phyloP scores from a whole-genome alignment of 1,140 invertebrate species.

The Drosophila albomicans region DNA sequence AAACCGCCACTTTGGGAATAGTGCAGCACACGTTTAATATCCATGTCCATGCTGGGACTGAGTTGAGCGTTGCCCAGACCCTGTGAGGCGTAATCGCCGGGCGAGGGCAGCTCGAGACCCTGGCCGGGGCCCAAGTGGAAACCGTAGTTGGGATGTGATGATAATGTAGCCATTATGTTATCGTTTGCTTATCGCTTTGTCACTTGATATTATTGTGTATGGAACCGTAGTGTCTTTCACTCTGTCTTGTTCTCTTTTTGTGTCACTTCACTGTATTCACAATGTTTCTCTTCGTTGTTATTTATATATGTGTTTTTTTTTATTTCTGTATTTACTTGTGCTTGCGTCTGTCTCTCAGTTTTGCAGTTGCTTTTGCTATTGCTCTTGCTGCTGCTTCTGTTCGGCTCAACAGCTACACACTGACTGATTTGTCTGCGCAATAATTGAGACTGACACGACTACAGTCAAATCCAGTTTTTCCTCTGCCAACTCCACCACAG shows the following conservation, averaged over 20 bases:
- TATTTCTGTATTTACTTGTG: constrained; percentile 11
- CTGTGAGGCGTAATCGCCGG: constrained; percentile 76
- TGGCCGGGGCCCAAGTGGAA: constrained; percentile 77
- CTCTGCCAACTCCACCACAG: constrained; percentile 20
- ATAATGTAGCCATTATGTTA: constrained; percentile 76
- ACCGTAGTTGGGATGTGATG: constrained; percentile 83
- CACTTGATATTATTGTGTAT: constrained; percentile 48
- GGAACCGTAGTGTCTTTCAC: constrained; percentile 15
- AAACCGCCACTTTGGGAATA: constrained; percentile 73
- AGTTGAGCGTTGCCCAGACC: constrained; percentile 68
- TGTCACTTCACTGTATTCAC: constrained; percentile 49
- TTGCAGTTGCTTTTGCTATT: constrained; percentile 38
- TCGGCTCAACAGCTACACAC: constrained; percentile 78
- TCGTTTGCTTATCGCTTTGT: constrained; percentile 25
- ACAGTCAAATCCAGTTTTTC: constrained; percentile 75
- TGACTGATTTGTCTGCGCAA: constrained; percentile 77
- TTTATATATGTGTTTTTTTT: neutral
- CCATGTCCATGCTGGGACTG: constrained; percentile 82
- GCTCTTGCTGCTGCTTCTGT: constrained; percentile 68
- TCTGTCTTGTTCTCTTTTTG: constrained; percentile 44
- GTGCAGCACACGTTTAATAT: constrained; percentile 79
- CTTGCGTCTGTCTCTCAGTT: constrained; percentile 23
- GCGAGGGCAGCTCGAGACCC: constrained; percentile 75
- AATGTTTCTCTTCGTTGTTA: constrained; percentile 31
- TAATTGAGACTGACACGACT: constrained; percentile 76